Conservation (phyloP, 2,113 vertebrate genomes). For the Emydocephalus ijimae region DNA sequence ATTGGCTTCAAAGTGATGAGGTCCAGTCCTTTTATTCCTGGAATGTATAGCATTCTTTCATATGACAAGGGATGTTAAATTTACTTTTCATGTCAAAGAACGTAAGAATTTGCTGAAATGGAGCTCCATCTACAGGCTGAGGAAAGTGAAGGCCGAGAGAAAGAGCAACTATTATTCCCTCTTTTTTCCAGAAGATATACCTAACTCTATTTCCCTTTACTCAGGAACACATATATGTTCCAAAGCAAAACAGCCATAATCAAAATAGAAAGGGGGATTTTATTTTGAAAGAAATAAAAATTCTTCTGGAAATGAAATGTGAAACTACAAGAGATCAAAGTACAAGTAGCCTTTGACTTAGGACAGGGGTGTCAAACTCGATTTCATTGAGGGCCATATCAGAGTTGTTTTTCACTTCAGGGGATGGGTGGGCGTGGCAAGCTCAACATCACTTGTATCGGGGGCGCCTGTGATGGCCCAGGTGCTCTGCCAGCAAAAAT, state of each 20-base stretch:
- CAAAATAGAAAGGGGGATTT: neutral
- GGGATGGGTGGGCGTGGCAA: too few species aligned
- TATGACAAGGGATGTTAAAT: conserved; percentile 17
- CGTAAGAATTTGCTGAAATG: conserved; percentile 65
- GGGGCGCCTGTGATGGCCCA: too few species aligned
- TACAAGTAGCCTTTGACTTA: neutral
- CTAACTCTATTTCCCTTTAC: neutral
- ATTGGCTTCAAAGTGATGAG: neutral
- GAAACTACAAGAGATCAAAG: neutral
- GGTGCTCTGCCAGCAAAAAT: too few species aligned
- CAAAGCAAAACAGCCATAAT: neutral
- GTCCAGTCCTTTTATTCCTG: neutral
- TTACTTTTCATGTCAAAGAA: conserved; percentile 8
- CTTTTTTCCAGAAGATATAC: neutral
- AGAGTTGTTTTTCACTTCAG: too few species aligned
- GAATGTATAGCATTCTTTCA: conserved; percentile 12
- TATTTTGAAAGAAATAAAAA: neutral
- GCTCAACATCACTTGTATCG: too few species aligned
- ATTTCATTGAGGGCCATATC: too few species aligned
- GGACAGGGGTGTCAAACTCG: too few species aligned
- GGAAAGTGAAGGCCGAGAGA: conserved; percentile 54
- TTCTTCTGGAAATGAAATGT: neutral
- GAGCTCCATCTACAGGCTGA: conserved; percentile 74
- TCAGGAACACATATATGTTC: neutral
- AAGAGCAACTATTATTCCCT: accelerated